Evolutionary conservation across 2,888 invertebrate genomes (phyloP), one percentile per base, ranked within the genome.

Genomic region (Miltochrista miniata): DNA sequence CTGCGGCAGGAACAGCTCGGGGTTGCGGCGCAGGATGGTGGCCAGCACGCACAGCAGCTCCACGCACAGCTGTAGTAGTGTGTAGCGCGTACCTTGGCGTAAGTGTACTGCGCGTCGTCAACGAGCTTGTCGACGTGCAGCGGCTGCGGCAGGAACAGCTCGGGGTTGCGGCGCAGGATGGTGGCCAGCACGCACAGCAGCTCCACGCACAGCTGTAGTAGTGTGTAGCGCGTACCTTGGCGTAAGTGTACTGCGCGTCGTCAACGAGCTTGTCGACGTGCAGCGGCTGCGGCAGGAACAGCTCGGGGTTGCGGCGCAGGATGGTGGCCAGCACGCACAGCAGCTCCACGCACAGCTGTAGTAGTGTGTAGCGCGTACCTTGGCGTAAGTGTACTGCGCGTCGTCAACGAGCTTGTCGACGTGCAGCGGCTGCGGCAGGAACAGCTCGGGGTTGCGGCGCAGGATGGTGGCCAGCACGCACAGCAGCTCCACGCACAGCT

Each of bases 381-480:
- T n/a, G n/a, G n/a, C n/a, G n/a, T n/a, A n/a, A n/a, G n/a, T n/a
- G n/a, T n/a, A n/a, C n/a, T n/a, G n/a, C n/a, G n/a, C n/a, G n/a
- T n/a, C n/a, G n/a, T n/a, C n/a, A n/a, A n/a, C n/a, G n/a, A n/a
- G n/a, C n/a, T n/a, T 93, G 84, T 98, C 97, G 54, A 98, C 93
- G 88, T 97, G 94, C 15, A 98, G 91, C 48, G 95, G 93, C 70
- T 96, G 95, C 67, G 94, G 95, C 76, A 99, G 98, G 59, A 76
- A 81, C 42, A 99, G 92, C 88, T 99, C 99, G 8, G 98, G 98
- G 93, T 99, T 99, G 69, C 99, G 93, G 49, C 96, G 94, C 70
- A 99, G 93, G 77, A 99, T 98, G 36, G 98, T 97, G 11, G 98
- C 97, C 34, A 98, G 96, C 63, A 99, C 98, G 68, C 96, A 95